These are phyloP conservation scores for Fragum whitleyi DNA, from an alignment of 2,888 invertebrate genomes.

Conservation along the genomic window DNA sequence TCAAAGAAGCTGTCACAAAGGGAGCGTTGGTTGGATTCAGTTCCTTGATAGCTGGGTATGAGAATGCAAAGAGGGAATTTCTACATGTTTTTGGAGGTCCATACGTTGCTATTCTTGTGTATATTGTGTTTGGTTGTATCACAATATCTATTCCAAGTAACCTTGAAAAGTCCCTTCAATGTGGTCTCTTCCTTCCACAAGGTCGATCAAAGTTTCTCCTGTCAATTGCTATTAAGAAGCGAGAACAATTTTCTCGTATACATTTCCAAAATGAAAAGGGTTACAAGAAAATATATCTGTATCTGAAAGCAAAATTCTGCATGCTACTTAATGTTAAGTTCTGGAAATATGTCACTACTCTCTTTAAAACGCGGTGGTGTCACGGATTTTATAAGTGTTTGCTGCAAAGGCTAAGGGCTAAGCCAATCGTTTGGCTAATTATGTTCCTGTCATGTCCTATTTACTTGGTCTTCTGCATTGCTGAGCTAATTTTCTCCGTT, in stretches of 20 bases:
- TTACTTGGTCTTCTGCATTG: constrained; percentile 32
- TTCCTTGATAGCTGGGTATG: constrained; percentile 40
- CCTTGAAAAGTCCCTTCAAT: constrained; percentile 30
- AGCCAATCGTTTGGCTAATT: neutral
- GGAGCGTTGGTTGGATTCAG: constrained; percentile 47
- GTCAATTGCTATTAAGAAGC: constrained; percentile 6
- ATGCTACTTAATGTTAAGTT: constrained; percentile 44
- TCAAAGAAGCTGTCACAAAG: constrained; percentile 37
- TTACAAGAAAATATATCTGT: constrained; percentile 37
- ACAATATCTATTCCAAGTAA: constrained; percentile 31
- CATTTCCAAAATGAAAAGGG: constrained; percentile 23
- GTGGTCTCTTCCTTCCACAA: constrained; percentile 26
- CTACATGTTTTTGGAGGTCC: constrained; percentile 38
- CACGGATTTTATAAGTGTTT: neutral
- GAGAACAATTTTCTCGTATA: constrained; percentile 26
- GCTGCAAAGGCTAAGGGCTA: neutral
- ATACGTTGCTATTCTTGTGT: constrained; percentile 30
- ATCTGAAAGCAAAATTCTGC: constrained; percentile 40
- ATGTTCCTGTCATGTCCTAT: constrained; percentile 12
- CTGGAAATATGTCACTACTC: constrained; percentile 31
- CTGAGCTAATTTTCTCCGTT: constrained; percentile 26
- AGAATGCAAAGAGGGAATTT: constrained; percentile 23
- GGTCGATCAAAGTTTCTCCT: constrained; percentile 16
- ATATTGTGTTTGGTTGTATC: constrained; percentile 34
- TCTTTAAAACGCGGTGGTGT: constrained; percentile 30